Percentiles rank a stretch among this genome's conserved stretches.
Conservation (phyloP, 23 tunicate species). For the Ciona savignyi region DNA sequence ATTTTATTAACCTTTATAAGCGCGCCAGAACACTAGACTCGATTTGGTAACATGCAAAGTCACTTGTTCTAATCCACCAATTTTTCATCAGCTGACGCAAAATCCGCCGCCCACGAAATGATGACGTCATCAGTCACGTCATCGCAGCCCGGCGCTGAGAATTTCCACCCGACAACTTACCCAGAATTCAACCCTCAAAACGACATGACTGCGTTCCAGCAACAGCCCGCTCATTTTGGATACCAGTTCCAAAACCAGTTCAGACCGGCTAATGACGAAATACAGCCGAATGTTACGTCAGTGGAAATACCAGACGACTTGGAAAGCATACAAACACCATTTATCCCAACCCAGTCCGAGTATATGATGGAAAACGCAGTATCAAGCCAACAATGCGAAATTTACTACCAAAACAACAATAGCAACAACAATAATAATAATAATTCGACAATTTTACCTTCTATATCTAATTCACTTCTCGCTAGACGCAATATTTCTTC, state of each 20-base stretch:
- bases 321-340: constrained; percentile 30
- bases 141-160: background rate
- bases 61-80: background rate
- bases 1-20: no score
- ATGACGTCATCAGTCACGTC: background rate
- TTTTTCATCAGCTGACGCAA: constrained; percentile 5
- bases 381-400: background rate
- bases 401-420: constrained; percentile 4
- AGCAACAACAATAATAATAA: constrained; percentile 43
- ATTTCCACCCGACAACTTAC: background rate
- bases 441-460: background rate
- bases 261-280: background rate
- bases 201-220: background rate
- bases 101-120: constrained; percentile 5
- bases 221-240: background rate
- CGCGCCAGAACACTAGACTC: no score
- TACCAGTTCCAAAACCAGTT: background rate
- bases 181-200: background rate
- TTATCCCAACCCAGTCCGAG: constrained; percentile 26
- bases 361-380: background rate
- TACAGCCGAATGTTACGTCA: background rate
- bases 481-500: constrained; percentile 22
- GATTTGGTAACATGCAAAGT: no score
- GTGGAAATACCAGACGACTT: constrained; percentile 14
- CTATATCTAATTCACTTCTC: constrained; percentile 8